Conservation (phyloP, 2,888 invertebrate species). For the Chrysopilus asiliformis region DNA sequence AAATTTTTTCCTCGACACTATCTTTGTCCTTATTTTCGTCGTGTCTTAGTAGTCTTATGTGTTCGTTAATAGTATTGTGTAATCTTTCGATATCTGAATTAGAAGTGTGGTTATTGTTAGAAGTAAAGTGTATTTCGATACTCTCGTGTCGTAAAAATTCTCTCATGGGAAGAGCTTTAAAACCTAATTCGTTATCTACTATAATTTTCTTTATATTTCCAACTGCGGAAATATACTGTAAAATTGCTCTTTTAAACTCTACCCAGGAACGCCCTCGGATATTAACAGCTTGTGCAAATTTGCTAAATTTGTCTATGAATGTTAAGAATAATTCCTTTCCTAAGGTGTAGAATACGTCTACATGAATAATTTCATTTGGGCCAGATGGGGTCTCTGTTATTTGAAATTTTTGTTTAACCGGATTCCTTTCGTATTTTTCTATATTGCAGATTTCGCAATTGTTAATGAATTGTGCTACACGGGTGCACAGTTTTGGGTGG, state of each 20-base stretch:
- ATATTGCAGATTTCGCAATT: constrained; percentile 2
- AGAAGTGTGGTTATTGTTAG: no score
- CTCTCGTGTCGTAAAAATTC: constrained; percentile 1
- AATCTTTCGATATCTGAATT: neutral
- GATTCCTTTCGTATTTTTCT: constrained; percentile 6
- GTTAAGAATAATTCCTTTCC: constrained; percentile 8
- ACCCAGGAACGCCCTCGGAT: no score
- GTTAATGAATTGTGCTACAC: no score
- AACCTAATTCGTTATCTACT: no score
- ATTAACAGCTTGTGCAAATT: no score
- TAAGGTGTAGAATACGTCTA: constrained; percentile 9
- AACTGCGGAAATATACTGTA: neutral
- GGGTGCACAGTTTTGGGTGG: no score
- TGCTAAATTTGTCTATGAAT: constrained; percentile 10
- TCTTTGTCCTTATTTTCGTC: neutral
- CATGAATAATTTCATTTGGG: constrained; percentile 8
- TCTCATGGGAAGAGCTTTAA: constrained; percentile 1
- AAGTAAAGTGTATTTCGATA: neutral
- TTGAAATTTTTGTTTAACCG: constrained; percentile 5
- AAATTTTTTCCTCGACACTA: no score
- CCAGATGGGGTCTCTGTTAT: constrained; percentile 5
- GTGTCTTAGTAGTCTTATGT: neutral
- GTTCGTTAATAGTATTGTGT: constrained; percentile 2
- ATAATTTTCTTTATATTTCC: constrained; percentile 3
- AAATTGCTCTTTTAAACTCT: constrained; percentile 5